Conservation (phyloP, 2,113 vertebrate species). For the Hippopotamus amphibius region DNA sequence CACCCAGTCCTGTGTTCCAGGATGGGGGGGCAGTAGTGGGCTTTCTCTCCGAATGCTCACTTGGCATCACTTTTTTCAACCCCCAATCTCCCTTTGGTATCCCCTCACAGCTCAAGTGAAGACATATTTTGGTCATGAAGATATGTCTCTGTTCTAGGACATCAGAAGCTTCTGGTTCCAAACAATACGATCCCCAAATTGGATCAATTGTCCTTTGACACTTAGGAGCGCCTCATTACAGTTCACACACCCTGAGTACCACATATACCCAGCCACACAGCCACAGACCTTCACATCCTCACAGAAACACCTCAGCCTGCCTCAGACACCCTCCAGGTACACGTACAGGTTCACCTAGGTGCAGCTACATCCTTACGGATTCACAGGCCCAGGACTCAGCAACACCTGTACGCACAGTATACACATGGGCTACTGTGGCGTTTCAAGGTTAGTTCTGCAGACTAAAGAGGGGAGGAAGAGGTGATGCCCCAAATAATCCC, state of each 20-base stretch:
- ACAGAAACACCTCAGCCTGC: background rate
- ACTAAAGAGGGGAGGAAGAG: background rate
- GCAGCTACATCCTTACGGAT: background rate
- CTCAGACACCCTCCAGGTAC: background rate
- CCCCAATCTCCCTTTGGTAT: background rate
- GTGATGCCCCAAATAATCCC: background rate
- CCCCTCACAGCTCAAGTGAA: background rate
- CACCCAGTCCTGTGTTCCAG: background rate
- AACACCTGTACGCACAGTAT: background rate
- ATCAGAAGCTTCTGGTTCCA: background rate
- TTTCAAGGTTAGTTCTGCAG: background rate
- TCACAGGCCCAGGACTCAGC: background rate
- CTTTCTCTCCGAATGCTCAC: background rate
- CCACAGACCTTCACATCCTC: background rate
- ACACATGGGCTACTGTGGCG: background rate
- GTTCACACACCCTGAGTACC: background rate
- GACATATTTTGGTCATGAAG: background rate
- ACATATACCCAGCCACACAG: background rate
- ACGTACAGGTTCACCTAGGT: background rate
- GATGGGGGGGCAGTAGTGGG: background rate
- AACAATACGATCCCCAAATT: background rate
- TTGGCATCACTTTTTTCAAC: background rate
- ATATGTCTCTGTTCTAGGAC: background rate
- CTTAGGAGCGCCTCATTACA: background rate
- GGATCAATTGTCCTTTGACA: background rate